Conservation (phyloP, 37 sponge, comb jelly and placozoan genomes). For the Lycopodina hypogea region DNA sequence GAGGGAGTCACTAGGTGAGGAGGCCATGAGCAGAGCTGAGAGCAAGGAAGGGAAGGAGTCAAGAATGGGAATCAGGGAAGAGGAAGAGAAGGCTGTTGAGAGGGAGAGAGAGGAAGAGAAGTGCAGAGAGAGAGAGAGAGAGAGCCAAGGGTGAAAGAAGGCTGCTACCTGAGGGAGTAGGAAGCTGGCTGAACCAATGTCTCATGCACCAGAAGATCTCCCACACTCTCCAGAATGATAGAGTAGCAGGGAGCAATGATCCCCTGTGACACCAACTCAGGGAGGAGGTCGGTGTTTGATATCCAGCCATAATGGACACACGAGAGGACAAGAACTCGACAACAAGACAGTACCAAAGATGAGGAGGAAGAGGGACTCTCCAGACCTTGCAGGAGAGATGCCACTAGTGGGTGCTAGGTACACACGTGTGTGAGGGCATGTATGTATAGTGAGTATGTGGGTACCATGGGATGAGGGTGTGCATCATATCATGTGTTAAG, state of each 20-base stretch:
- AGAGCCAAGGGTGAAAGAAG: background rate
- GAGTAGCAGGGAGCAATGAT: slow-evolving; percentile 2
- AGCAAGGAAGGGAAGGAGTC: too few species aligned
- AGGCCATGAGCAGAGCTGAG: too few species aligned
- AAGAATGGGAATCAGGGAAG: too few species aligned
- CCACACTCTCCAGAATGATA: background rate
- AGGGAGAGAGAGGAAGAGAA: too few species aligned
- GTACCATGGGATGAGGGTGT: background rate
- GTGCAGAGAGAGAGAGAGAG: too few species aligned
- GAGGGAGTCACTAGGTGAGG: background rate
- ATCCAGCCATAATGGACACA: slow-evolving; percentile 14
- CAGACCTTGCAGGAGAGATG: slow-evolving; percentile 1
- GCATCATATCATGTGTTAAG: background rate
- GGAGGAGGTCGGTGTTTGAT: background rate
- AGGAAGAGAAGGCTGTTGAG: too few species aligned
- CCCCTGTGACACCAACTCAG: slow-evolving; percentile 9
- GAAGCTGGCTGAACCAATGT: background rate
- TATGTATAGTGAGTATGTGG: background rate
- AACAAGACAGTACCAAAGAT: background rate
- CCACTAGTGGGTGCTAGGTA: slow-evolving; percentile 19
- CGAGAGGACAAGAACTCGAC: background rate
- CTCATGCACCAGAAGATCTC: slow-evolving; percentile 6
- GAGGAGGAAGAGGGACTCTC: background rate
- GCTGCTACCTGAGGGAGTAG: slow-evolving; percentile 30
- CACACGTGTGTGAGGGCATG: background rate